Base-by-base conservation (phyloP, 2,888 invertebrate genomes). In the Melikaiella ostensackeni region DNA sequence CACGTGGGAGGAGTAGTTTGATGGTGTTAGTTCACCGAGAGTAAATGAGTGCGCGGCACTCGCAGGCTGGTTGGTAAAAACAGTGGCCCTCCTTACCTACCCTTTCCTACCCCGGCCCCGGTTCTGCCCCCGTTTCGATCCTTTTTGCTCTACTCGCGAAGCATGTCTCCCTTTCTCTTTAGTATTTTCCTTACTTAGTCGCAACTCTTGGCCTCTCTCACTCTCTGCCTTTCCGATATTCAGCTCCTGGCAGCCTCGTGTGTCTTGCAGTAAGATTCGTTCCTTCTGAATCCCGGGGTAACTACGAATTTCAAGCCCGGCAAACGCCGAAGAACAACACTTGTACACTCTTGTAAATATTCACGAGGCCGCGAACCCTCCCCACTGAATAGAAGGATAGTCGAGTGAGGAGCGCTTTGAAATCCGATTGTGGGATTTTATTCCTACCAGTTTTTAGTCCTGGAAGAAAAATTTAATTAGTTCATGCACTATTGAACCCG, bases 1-100 rank as follows among this genome's bases (percentile, higher is more conserved):
- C 74, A 61, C 46, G 74, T 57, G 75, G 74, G 63, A 80, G 64
- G 75, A 73, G 75, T 76, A 70, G 46, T 55, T 50, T 73, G 75
- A 74, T 75, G 77, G 82, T 85, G 83, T 83, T 82, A 79, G 85
- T 84, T 82, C 81, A 82, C 83, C 84, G 84, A 84, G 86, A 87
- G 88, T 87, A 88, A 88, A 89, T 88, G 88, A 88, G 87, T 84
- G 84, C 87, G 76, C 85, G 84, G 84, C 84, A 84, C 86, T 85
- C 85, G 84, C 84, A 83, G 84, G 86, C 83, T 84, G 86, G 83
- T 83, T 85, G 86, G 84, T 86, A 87, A 87, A 87, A 88, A 88
- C 89, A 87, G 85, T 86, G 86, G 84, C 84, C 86, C 86, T 86
- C 86, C 86, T 86, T 85, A 85, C 84, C 84, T 84, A 82, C 86